phyloP scores from a whole-genome alignment of 1,140 invertebrate genomes.

The Augochlora pura region DNA sequence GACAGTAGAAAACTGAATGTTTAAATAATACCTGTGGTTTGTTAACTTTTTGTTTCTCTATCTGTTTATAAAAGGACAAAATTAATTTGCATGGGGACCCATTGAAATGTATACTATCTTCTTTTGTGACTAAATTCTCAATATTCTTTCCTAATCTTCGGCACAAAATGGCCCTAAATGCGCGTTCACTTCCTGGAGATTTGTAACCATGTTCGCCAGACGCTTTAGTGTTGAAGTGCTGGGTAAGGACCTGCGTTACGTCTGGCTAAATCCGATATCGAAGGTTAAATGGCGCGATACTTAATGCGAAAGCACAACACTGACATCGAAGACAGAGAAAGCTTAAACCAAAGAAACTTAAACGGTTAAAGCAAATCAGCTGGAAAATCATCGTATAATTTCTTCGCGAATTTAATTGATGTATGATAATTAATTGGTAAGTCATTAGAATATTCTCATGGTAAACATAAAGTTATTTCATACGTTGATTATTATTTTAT shows the following conservation, averaged over 20 bases:
- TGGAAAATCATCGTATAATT: background rate
- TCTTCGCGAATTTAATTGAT: too few species aligned
- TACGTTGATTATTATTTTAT: too few species aligned
- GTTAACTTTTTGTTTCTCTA: too few species aligned
- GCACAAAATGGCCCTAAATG: background rate
- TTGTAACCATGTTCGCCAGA: background rate
- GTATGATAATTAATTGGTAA: too few species aligned
- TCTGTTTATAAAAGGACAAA: too few species aligned
- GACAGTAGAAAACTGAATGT: too few species aligned
- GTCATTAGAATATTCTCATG: too few species aligned
- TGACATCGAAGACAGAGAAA: background rate
- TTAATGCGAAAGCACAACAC: slow-evolving; percentile 10
- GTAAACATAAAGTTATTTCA: too few species aligned
- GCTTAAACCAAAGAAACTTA: background rate
- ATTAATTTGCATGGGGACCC: too few species aligned
- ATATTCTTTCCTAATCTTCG: background rate
- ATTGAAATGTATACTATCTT: slow-evolving; percentile 11
- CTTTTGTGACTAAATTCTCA: slow-evolving; percentile 9
- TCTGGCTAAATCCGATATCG: slow-evolving; percentile 27
- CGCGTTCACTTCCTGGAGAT: background rate
- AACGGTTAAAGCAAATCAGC: background rate
- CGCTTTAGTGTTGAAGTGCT: background rate
- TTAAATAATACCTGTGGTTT: too few species aligned
- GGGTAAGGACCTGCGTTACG: slow-evolving; percentile 7
- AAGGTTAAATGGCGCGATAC: slow-evolving; percentile 13